phyloP scores from a whole-genome alignment of 2,888 invertebrate species.

The Megalurothrips usitatus region DNA sequence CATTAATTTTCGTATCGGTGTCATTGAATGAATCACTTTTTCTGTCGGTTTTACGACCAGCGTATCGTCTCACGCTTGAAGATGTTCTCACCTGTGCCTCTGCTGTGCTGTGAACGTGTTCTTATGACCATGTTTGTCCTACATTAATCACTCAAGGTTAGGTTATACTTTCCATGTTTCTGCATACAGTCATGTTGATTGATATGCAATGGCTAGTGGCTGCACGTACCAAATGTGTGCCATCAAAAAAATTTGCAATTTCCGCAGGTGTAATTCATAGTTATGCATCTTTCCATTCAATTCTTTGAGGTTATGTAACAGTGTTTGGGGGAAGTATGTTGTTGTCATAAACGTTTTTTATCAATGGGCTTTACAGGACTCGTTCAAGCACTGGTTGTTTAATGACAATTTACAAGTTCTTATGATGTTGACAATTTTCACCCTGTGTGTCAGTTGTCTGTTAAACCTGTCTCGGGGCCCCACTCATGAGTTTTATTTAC shows the following conservation, averaged over 20 bases:
- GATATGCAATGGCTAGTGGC: too few relatives aligned
- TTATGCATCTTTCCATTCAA: too few relatives aligned
- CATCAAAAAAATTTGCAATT: too few relatives aligned
- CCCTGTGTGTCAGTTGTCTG: too few relatives aligned
- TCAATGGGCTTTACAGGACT: too few relatives aligned
- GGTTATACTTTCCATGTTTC: not conserved
- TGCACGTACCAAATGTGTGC: too few relatives aligned
- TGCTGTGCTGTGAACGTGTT: not conserved
- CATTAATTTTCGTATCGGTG: not conserved
- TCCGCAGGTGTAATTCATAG: too few relatives aligned
- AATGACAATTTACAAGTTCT: not conserved
- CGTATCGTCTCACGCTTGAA: not conserved
- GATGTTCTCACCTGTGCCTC: not conserved
- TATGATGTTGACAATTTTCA: too few relatives aligned
- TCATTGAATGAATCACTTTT: not conserved
- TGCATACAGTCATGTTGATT: not conserved
- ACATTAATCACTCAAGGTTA: slow-evolving; percentile 18
- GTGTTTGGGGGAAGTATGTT: not conserved
- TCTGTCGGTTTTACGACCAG: not conserved
- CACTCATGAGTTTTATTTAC: not conserved
- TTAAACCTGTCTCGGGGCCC: too few relatives aligned
- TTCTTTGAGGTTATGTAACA: not conserved
- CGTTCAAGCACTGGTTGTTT: not conserved
- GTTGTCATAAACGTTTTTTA: not conserved
- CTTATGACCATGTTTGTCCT: not conserved